Percentiles rank a stretch among this genome's conserved stretches.
phyloP scores from a whole-genome alignment of 2,113 vertebrate genomes.

The Neolamprologus kungweensis region DNA sequence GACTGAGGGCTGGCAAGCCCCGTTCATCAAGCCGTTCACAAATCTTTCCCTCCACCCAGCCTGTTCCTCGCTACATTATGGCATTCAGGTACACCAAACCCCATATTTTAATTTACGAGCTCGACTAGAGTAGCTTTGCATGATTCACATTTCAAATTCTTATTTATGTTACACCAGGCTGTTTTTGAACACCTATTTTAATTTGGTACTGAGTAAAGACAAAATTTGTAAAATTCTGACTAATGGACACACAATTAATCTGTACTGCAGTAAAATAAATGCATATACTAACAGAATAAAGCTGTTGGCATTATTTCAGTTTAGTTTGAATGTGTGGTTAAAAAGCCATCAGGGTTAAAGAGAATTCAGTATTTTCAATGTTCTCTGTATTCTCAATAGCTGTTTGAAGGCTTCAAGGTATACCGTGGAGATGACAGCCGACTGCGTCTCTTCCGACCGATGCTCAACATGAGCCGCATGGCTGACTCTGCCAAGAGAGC shows the following conservation, averaged over 20 bases:
- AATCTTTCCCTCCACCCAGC: constrained; percentile 83
- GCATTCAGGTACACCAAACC: neutral
- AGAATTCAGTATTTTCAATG: neutral
- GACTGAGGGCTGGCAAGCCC: constrained; percentile 79
- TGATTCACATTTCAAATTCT: neutral
- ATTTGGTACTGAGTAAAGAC: neutral
- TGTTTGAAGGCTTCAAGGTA: constrained; percentile 89
- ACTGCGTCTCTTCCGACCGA: constrained; percentile 83
- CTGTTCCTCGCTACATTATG: constrained; percentile 48
- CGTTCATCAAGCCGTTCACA: constrained; percentile 76
- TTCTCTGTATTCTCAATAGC: constrained; percentile 42
- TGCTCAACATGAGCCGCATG: constrained; percentile 87
- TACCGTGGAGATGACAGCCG: constrained; percentile 80
- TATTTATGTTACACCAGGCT: neutral
- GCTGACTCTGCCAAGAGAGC: constrained; percentile 71
- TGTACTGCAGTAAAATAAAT: neutral
- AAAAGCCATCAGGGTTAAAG: neutral
- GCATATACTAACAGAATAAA: neutral
- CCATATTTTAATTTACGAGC: neutral
- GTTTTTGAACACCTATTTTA: neutral
- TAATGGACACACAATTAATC: neutral
- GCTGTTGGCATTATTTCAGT: accelerated
- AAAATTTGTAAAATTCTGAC: neutral
- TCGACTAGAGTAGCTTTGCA: neutral
- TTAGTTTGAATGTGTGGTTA: neutral